A percentile compares a stretch with the other conserved stretches of the same genome.
These are phyloP conservation scores for Phrynocephalus forsythii DNA, from an alignment of 2,797 vertebrate species.

Conservation along the genomic window DNA sequence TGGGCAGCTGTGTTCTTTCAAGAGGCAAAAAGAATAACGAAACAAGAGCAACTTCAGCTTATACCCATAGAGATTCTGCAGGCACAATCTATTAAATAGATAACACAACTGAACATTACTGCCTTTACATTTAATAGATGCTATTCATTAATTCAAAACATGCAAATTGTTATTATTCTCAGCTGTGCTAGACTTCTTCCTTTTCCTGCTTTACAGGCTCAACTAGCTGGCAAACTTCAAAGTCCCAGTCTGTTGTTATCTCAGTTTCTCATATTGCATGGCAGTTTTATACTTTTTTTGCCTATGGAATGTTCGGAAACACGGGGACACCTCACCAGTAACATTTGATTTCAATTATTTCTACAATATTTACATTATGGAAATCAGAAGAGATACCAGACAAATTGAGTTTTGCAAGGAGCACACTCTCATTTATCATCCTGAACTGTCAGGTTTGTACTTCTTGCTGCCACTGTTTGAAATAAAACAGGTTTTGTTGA, in stretches of 20 bases:
- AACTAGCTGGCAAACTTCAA: background rate
- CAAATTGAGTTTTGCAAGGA: background rate
- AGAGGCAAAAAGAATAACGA: background rate
- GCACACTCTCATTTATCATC: constrained; percentile 13
- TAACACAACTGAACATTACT: no score
- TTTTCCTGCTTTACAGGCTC: background rate
- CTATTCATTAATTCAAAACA: no score
- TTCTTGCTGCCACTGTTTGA: constrained; percentile 3
- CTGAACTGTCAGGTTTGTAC: constrained; percentile 3
- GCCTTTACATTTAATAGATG: no score
- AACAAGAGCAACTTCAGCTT: background rate
- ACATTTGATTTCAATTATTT: background rate
- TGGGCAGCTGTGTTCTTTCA: background rate
- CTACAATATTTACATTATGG: constrained; percentile 16
- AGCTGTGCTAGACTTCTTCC: background rate
- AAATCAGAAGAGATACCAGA: background rate
- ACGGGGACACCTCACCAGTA: background rate
- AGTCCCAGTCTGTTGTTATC: background rate
- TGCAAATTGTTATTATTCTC: background rate
- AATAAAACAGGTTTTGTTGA: constrained; percentile 18
- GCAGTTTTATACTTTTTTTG: background rate
- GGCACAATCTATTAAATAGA: no score
- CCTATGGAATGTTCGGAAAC: background rate
- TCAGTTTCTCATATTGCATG: background rate
- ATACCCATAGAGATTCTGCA: no score